Evolutionary conservation across 1,140 invertebrate species (phyloP).

Genomic region (Diachasma alloeum): DNA sequence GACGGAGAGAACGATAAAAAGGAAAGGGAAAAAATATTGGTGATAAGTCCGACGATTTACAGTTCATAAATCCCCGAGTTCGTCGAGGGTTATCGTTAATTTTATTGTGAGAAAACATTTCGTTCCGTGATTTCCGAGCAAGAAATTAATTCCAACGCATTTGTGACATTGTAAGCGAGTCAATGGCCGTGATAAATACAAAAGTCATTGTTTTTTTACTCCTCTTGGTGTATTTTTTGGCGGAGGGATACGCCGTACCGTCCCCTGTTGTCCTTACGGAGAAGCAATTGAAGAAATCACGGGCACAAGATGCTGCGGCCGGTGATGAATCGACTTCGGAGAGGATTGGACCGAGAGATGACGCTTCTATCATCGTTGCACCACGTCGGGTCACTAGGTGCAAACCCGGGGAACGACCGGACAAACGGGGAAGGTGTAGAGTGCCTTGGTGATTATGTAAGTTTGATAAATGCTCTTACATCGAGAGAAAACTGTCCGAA

Average conservation of each 20-base stretch:
- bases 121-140: not conserved
- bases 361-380: slow-evolving; percentile 41
- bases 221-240: not conserved
- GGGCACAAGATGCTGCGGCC: not conserved
- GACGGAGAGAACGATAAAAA: not conserved
- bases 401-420: slow-evolving; percentile 37
- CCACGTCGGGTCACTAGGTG: slow-evolving; percentile 38
- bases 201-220: not conserved
- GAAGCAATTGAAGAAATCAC: not conserved
- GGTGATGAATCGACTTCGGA: not conserved
- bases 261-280: not conserved
- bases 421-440: slow-evolving; percentile 49
- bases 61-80: not conserved
- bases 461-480: not conserved
- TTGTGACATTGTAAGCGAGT: not conserved
- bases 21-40: not conserved
- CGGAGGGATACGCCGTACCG: not conserved
- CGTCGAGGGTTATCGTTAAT: not conserved
- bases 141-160: not conserved
- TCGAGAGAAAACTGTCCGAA: no score
- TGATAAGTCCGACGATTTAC: not conserved
- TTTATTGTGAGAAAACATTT: not conserved
- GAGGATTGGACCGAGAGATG: not conserved
- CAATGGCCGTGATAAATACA: not conserved
- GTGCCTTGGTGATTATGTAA: slow-evolving; percentile 39